Evolutionary conservation across 2,888 invertebrate genomes (phyloP).

Genomic region (Eudasyphora cyanicolor): DNA sequence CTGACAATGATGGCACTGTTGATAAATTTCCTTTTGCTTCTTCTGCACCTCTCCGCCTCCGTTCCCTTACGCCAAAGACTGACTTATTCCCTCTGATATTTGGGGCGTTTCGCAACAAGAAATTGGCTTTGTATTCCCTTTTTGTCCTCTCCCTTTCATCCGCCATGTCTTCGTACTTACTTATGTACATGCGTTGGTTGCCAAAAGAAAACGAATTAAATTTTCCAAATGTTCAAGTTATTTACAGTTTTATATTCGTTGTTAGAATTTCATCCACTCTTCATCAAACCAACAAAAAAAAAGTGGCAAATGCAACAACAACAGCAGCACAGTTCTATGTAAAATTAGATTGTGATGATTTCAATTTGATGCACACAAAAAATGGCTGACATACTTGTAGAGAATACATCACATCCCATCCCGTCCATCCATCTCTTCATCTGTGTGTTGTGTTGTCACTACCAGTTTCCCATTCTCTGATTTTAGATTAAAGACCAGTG

Average conservation of each 20-base stretch:
- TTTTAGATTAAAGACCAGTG: too few species aligned
- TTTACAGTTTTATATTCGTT: constrained; percentile 24
- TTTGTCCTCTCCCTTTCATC: background rate
- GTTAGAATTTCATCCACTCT: background rate
- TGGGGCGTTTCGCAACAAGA: constrained; percentile 56
- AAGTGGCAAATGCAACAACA: background rate
- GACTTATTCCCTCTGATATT: constrained; percentile 53
- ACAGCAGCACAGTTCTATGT: background rate
- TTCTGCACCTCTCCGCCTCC: constrained; percentile 8
- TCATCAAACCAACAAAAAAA: background rate
- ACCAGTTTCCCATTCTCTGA: too few species aligned
- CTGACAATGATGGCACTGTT: constrained; percentile 36
- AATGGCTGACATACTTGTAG: constrained; percentile 17
- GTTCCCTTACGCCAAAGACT: too few species aligned
- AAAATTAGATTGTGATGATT: constrained; percentile 21
- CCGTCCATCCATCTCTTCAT: too few species aligned
- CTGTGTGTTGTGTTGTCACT: too few species aligned
- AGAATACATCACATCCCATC: background rate
- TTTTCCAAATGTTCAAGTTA: constrained; percentile 33
- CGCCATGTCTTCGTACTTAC: background rate
- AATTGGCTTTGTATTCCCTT: constrained; percentile 50
- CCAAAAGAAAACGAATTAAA: constrained; percentile 27
- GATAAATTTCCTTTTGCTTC: constrained; percentile 35
- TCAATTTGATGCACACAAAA: constrained; percentile 11
- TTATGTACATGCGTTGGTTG: background rate